These are phyloP conservation scores for Nomada fabriciana DNA, from an alignment of 2,888 invertebrate genomes.

Conservation along the genomic window DNA sequence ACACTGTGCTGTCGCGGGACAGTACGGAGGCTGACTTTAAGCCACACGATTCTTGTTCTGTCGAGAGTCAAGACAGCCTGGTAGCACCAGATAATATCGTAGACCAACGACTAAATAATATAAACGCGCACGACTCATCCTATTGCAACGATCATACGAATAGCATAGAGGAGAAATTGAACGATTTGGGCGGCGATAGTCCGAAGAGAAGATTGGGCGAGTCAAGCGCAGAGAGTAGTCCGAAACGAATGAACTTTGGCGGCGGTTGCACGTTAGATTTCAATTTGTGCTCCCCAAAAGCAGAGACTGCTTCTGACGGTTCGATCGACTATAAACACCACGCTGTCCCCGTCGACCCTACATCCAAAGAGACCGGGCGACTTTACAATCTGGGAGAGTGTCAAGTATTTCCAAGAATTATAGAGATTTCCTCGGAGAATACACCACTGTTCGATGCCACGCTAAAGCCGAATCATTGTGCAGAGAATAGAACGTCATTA, in stretches of 20 bases:
- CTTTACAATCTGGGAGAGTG: conserved; percentile 80
- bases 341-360: conserved; percentile 77
- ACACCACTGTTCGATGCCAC: conserved; percentile 36
- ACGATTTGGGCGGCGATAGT: conserved; percentile 77
- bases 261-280: conserved; percentile 55
- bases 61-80: conserved; percentile 75
- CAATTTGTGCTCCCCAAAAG: conserved; percentile 30
- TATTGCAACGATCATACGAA: conserved; percentile 78
- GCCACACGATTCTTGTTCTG: conserved; percentile 65
- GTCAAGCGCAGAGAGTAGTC: conserved; percentile 79
- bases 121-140: conserved; percentile 76
- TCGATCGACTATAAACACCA: conserved; percentile 63
- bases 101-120: conserved; percentile 70
- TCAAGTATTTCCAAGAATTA: conserved; percentile 80
- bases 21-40: conserved; percentile 75
- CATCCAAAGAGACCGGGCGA: conserved; percentile 76
- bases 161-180: conserved; percentile 76
- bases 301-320: conserved; percentile 16
- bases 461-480: conserved; percentile 34
- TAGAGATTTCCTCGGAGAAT: conserved; percentile 60
- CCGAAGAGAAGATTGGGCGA: conserved; percentile 79
- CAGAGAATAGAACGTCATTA: conserved; percentile 50
- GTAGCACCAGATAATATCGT: conserved; percentile 68
- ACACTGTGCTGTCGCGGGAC: conserved; percentile 77
- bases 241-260: conserved; percentile 77